Evolutionary conservation across 2,113 vertebrate genomes (phyloP), one percentile per base, ranked within the genome.

Genomic region (Callocephalon fimbriatum): DNA sequence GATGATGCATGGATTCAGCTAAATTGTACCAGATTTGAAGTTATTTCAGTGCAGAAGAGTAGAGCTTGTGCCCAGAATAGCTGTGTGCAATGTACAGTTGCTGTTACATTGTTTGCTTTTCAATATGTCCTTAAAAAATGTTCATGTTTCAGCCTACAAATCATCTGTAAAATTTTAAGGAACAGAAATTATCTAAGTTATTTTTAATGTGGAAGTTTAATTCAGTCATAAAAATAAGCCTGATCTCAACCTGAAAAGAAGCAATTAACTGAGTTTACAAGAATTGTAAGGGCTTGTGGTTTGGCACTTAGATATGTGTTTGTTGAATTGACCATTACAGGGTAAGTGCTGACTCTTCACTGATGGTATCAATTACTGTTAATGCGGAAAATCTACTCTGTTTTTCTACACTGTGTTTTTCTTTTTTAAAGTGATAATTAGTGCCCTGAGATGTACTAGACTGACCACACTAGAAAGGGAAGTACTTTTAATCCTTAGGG

Each of bases 251-350:
- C 44, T 15, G 0, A 93, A 94, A 95, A 71, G 61, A 83, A 90
- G 68, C 47, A 74, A 86, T 96, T 95, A 90, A 83, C 67, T 88
- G 77, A 86, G 71, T 88, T 83, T 96, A 74, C 59, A 72, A 76
- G 73, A 78, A 89, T 66, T 86, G 27, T 65, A 67, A 81, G 38
- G 54, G 38, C 51, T 86, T 92, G 90, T 88, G 88, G 90, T 86
- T 92, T 95, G 92, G 85, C 93, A 77, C 50, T 95, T 47, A 87
- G 37, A 56, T 62, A 54, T 77, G 38, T 92, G 72, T 88, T 93
- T 95, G 56, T 70, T 50, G 79, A 96, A 90, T 80, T 96, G 93
- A 96, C 95, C 92, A 27, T 96, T 92, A 88, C 50, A 65, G 59
- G 22, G 23, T 89, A 89, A 94, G 59, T 88, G 78, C 86, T 96